Evolutionary conservation across 2,113 vertebrate species (phyloP).

Genomic region (Chaetorhynchus papuensis): DNA sequence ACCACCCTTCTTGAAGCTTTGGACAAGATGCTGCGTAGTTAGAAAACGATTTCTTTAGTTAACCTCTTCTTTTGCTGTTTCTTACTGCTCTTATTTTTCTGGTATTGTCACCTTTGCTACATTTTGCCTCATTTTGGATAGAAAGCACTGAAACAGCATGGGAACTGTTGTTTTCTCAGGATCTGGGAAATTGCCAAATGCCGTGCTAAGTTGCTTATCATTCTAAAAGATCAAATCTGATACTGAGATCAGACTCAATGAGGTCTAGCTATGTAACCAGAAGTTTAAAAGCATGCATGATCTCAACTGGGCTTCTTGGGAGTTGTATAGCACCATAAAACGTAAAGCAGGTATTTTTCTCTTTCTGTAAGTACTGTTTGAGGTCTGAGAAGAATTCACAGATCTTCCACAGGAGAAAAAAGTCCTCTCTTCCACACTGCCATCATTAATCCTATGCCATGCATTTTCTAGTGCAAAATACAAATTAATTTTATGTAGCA

Average conservation of each 20-base stretch:
- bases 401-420: background rate
- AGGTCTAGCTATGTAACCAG: background rate
- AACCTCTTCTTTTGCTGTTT: background rate
- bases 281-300: background rate
- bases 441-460: background rate
- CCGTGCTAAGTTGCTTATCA: background rate
- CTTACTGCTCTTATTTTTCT: background rate
- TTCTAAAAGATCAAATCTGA: background rate
- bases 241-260: background rate
- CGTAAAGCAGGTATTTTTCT: background rate
- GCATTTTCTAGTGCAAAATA: conserved; percentile 38
- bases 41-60: background rate
- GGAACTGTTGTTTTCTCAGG: background rate
- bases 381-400: background rate
- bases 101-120: background rate
- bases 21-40: background rate
- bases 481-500: conserved; percentile 44
- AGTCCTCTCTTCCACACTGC: background rate
- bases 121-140: background rate
- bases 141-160: background rate
- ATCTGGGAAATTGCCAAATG: background rate
- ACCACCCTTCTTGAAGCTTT: background rate
- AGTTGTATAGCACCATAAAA: background rate
- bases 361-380: background rate
- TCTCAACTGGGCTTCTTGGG: background rate